Conservation (phyloP, 2,797 vertebrate species). For the Epinephelus malabaricus region DNA sequence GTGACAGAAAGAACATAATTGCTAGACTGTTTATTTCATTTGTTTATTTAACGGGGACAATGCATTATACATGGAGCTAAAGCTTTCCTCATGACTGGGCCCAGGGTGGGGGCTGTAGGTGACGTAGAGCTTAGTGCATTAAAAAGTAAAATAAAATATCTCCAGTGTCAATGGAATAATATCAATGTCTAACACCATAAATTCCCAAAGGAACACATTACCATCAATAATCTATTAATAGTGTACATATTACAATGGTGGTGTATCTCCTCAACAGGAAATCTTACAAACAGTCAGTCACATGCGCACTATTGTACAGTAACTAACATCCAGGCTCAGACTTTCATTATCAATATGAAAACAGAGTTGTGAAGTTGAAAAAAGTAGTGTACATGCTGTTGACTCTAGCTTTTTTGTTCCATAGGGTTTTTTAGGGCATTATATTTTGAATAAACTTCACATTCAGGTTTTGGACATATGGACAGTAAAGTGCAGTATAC, state of each 20-base stretch:
- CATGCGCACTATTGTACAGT: too few species aligned
- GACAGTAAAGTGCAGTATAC: too few species aligned
- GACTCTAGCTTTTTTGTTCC: too few species aligned
- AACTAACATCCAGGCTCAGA: too few species aligned
- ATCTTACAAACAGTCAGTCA: neutral
- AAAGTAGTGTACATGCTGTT: neutral
- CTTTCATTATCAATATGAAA: too few species aligned
- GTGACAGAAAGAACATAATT: conserved; percentile 11
- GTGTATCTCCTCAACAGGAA: neutral
- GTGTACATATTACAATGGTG: neutral
- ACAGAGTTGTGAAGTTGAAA: too few species aligned
- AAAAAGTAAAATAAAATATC: neutral
- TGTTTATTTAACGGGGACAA: conserved; percentile 10
- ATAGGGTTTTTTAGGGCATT: too few species aligned
- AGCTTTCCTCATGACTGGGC: neutral
- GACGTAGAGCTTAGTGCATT: neutral
- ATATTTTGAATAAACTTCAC: too few species aligned
- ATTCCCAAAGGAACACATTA: neutral
- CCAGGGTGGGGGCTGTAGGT: neutral
- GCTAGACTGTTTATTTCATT: neutral
- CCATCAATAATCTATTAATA: neutral
- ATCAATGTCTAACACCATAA: neutral
- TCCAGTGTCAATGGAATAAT: neutral
- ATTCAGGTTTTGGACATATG: too few species aligned
- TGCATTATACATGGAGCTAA: neutral